Conservation (phyloP, 2,888 invertebrate genomes). For the Drosophila nr. perissopoda region DNA sequence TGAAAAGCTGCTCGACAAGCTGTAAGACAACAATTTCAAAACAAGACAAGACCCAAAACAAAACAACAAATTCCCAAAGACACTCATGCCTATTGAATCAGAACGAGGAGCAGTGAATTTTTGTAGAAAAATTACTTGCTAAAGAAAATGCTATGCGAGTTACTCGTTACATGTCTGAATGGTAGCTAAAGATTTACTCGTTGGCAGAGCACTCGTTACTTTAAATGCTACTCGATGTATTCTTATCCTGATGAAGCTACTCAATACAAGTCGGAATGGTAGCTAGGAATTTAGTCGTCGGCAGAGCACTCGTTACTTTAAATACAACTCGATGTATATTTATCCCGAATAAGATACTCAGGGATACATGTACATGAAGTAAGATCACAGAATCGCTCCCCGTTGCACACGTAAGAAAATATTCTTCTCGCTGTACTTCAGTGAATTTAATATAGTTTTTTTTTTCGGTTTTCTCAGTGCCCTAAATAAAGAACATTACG, state of each 20-base stretch:
- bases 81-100: slow-evolving; percentile 6
- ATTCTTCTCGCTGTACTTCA: not conserved
- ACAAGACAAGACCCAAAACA: not conserved
- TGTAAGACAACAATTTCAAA: not conserved
- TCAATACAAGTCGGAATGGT: not conserved
- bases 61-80: not conserved
- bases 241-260: not conserved
- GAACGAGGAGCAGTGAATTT: not conserved
- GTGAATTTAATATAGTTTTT: slow-evolving; percentile 13
- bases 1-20: slow-evolving; percentile 21
- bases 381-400: not conserved
- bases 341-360: not conserved
- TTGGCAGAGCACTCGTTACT: not conserved
- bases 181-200: not conserved
- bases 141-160: not conserved
- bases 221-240: not conserved
- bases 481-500: slow-evolving; percentile 9
- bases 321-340: not conserved
- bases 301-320: not conserved
- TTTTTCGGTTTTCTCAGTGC: slow-evolving; percentile 6
- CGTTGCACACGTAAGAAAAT: not conserved
- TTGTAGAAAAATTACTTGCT: not conserved
- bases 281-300: not conserved
- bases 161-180: not conserved
- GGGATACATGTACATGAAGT: not conserved